Percentiles rank a stretch among this genome's conserved stretches.
phyloP scores from a whole-genome alignment of 2,113 vertebrate genomes.

The Pandion haliaetus region DNA sequence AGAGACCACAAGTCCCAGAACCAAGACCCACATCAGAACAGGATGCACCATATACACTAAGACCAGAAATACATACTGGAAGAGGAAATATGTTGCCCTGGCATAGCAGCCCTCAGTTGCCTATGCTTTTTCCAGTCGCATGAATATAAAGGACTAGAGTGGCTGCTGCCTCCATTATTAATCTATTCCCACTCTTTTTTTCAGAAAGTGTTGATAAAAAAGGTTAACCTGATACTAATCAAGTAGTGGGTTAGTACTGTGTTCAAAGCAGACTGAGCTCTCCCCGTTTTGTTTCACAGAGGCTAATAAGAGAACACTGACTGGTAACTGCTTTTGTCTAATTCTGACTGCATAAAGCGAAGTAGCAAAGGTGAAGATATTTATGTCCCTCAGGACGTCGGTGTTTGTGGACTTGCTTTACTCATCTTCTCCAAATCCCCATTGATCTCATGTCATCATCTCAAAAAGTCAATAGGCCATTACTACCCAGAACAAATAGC shows the following conservation, averaged over 20 bases:
- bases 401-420: background rate
- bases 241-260: background rate
- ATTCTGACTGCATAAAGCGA: background rate
- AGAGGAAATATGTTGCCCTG: background rate
- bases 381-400: background rate
- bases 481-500: slow-evolving; percentile 8
- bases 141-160: background rate
- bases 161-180: background rate
- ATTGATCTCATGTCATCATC: slow-evolving; percentile 10
- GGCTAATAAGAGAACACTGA: background rate
- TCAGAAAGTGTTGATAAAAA: background rate
- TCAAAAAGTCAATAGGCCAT: slow-evolving; percentile 17
- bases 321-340: background rate
- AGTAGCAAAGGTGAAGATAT: background rate
- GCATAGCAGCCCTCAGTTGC: background rate
- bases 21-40: background rate
- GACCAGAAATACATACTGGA: background rate
- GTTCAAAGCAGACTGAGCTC: background rate
- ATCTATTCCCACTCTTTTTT: background rate
- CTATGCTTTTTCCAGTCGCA: background rate
- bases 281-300: background rate
- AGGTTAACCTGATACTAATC: background rate
- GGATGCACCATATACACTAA: accelerated
- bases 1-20: background rate
- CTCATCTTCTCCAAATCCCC: slow-evolving; percentile 11